Conservation (phyloP, 2,797 vertebrate genomes). For the Gymnoscopelus microlampas region DNA sequence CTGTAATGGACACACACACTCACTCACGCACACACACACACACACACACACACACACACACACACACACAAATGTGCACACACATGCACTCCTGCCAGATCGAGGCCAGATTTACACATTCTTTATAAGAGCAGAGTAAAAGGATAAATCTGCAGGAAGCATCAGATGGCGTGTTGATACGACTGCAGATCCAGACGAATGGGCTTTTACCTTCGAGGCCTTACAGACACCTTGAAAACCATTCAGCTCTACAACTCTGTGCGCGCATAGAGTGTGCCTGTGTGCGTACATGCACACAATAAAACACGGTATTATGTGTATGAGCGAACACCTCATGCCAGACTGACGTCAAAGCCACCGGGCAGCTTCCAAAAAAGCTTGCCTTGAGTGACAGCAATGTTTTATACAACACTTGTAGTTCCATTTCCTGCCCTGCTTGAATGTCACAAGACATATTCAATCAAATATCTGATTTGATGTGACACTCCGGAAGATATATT, state of each 20-base stretch:
- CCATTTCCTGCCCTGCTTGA: conserved; percentile 1
- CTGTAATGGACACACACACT: conserved; percentile 60
- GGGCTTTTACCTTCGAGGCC: conserved; percentile 52
- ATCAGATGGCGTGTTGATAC: conserved; percentile 66
- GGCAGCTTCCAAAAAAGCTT: conserved; percentile 22
- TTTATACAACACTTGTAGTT: conserved; percentile 10
- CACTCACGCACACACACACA: conserved; percentile 16
- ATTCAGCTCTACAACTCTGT: conserved; percentile 17
- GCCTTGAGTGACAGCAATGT: conserved; percentile 19
- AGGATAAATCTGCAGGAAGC: conserved; percentile 72
- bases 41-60: conserved; percentile 35
- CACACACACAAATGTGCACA: conserved; percentile 20
- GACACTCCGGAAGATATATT: background rate
- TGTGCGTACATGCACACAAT: background rate
- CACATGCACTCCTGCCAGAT: conserved; percentile 43
- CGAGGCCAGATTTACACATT: conserved; percentile 65
- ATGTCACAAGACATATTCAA: background rate
- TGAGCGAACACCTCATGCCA: conserved; percentile 1
- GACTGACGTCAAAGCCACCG: conserved; percentile 28
- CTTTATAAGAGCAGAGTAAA: conserved; percentile 56
- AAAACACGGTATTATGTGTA: background rate
- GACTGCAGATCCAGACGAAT: conserved; percentile 58
- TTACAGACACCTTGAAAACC: conserved; percentile 53
- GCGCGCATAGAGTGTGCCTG: background rate
- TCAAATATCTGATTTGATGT: background rate